These are phyloP conservation scores for Carpatolechia fugitivella DNA, from an alignment of 2,888 invertebrate genomes.

Conservation along the genomic window DNA sequence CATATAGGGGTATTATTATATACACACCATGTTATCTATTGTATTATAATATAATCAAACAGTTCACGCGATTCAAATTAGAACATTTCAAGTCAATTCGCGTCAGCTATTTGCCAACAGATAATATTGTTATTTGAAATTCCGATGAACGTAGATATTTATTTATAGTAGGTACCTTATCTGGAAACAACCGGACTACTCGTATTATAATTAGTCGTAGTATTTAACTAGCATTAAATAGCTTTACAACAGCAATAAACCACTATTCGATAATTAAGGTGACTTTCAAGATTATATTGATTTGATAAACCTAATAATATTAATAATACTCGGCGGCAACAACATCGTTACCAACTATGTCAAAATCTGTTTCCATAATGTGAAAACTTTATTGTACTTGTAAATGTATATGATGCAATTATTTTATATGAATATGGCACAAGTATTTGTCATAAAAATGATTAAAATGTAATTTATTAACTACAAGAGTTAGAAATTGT, in stretches of 20 bases:
- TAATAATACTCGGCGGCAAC: not conserved
- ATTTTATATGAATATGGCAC: too few relatives aligned
- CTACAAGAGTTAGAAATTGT: too few relatives aligned
- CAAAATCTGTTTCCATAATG: too few relatives aligned
- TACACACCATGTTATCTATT: too few relatives aligned
- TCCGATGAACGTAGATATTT: not conserved
- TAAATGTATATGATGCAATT: too few relatives aligned
- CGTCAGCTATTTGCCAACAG: slow-evolving; percentile 1
- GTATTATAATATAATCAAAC: too few relatives aligned
- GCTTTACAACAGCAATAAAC: not conserved
- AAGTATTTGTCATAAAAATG: too few relatives aligned
- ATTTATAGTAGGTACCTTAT: not conserved
- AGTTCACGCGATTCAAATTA: not conserved
- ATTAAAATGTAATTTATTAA: too few relatives aligned
- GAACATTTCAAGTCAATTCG: not conserved
- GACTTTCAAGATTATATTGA: slow-evolving; percentile 5
- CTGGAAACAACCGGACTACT: not conserved
- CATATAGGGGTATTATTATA: too few relatives aligned
- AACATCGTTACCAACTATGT: not conserved
- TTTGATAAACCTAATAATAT: not conserved
- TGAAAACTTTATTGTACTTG: too few relatives aligned
- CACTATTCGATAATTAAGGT: slow-evolving; percentile 9
- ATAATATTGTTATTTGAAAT: not conserved
- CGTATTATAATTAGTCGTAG: slow-evolving; percentile 23
- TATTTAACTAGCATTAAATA: slow-evolving; percentile 6